Evolutionary conservation across 2,888 invertebrate genomes (phyloP), one percentile per base, ranked within the genome.

Genomic region (Apocheima hispidaria): DNA sequence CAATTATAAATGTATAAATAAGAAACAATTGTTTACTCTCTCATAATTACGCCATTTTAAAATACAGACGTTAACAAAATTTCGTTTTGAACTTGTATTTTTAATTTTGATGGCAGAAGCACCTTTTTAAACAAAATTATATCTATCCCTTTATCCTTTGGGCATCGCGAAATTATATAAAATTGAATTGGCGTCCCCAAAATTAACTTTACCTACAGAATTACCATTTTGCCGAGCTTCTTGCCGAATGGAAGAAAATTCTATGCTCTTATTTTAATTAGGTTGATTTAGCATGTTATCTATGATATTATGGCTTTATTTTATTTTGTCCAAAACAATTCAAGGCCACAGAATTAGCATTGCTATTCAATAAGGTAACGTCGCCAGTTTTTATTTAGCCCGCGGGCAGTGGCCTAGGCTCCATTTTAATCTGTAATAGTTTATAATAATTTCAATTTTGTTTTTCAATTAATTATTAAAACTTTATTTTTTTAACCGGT

Each of bases 161-260:
- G 52, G 52, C 36, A 49, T 44, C 43, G 26, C 36, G 20, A 50
- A 55, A 55, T 60, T 60, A 50, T 50, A 60, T 60, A 44, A 60
- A 60, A 60, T 60, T 55, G 54, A 55, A 60, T 60, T 44, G 54
- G 48, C 41, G 50, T 43, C 54, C 54, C 54, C 54, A 12, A 50
- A 60, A 60, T 60, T 60, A 60, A 60, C 60, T 55, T 48, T 36
- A 48, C 30, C 54, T 40, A 41, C 49, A 55, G 43, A 50, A 55
- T 60, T 60, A 60, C 55, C 38, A 55, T 60, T 54, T 49, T 16
- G 36, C 30, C 50, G 30, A 5, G 50, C 26, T 55, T 16, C 40
- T 40, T 50, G 38, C n/a, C 49, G 43, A 50, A 40, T 26, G 36
- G 30, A 41, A 52, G 58, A 52, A 44, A 40, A 43, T 28, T 46